phyloP scores from a whole-genome alignment of 2,888 invertebrate species.

The Amblyjoppa fuscipennis region DNA sequence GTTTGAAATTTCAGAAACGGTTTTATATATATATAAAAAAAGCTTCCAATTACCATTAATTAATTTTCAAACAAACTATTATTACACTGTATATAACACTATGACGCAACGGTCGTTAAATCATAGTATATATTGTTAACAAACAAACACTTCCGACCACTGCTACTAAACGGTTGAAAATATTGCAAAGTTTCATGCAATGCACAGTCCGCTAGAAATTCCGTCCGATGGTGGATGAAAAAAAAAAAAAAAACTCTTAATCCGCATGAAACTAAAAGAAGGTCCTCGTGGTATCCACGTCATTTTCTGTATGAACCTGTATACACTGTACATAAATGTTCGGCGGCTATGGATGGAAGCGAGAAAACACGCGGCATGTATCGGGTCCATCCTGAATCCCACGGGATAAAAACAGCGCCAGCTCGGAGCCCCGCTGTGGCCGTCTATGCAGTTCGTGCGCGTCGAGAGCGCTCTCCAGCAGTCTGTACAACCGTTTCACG shows the following conservation, averaged over 20 bases:
- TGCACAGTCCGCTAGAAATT: not conserved
- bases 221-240: not conserved
- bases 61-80: no score
- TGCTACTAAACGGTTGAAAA: no score
- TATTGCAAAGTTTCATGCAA: no score
- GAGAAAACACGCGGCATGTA: conserved; percentile 45
- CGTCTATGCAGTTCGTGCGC: conserved; percentile 7
- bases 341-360: conserved; percentile 8
- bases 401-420: conserved; percentile 80
- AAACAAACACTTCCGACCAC: no score
- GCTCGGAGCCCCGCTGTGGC: conserved; percentile 53
- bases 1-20: no score
- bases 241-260: not conserved
- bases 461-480: conserved; percentile 63
- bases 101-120: no score
- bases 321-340: conserved; percentile 15
- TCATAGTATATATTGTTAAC: no score
- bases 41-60: no score
- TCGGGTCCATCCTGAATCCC: conserved; percentile 75
- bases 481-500: conserved; percentile 66
- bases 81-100: no score
- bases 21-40: no score
- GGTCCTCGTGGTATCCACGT: not conserved
- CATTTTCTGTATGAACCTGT: not conserved
- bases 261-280: not conserved